A percentile compares a stretch with the other conserved stretches of the same genome.
These are phyloP conservation scores for Bucorvus abyssinicus DNA, from an alignment of 2,797 vertebrate species.

Conservation along the genomic window DNA sequence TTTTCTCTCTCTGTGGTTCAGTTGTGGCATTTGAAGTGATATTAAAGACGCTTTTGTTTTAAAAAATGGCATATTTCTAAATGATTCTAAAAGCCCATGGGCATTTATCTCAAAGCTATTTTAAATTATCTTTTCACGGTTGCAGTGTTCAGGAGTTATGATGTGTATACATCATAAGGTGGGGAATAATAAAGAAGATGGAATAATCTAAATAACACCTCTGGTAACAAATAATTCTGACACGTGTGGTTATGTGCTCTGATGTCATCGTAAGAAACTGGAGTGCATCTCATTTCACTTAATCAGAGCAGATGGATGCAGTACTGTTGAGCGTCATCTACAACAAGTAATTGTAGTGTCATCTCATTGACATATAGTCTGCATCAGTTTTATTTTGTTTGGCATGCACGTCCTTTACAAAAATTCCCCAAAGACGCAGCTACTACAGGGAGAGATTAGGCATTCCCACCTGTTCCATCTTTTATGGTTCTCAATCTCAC, in stretches of 20 bases:
- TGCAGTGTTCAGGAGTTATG: background rate
- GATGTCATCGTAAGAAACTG: background rate
- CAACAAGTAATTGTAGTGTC: background rate
- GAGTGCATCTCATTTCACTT: background rate
- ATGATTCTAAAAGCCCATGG: background rate
- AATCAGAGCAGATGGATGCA: background rate
- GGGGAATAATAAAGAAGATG: background rate
- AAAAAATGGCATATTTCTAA: background rate
- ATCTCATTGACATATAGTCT: background rate
- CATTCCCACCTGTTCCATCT: slow-evolving; percentile 15
- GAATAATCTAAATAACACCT: background rate
- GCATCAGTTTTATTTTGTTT: background rate
- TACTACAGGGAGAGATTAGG: background rate
- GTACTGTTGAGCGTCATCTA: background rate
- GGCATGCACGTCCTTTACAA: background rate
- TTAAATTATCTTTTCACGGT: background rate
- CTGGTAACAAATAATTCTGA: slow-evolving; percentile 27
- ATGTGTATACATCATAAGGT: background rate
- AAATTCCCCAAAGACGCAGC: background rate
- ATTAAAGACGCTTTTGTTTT: background rate
- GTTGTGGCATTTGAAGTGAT: background rate
- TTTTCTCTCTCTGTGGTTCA: background rate
- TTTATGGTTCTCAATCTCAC: slow-evolving; percentile 5
- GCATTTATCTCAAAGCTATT: background rate
- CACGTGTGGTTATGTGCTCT: background rate